Base-by-base conservation (phyloP, 2,113 vertebrate species). In the Scytalopus superciliaris region DNA sequence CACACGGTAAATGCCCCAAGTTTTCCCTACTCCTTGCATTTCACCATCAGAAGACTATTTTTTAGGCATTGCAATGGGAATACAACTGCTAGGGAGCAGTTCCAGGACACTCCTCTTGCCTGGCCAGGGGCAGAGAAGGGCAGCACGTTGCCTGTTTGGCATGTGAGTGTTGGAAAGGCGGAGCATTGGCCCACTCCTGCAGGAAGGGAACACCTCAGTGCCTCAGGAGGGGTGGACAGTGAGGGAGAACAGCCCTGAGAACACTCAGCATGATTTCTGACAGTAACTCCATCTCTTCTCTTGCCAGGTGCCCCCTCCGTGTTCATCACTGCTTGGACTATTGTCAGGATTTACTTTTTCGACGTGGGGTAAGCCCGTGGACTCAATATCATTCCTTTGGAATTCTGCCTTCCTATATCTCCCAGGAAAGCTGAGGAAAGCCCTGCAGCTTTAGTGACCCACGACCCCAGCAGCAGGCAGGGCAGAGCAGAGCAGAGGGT, bases 241-340 rank as follows among this genome's bases (percentile, higher is more conserved):
- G 1, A 21, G 52, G 70, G 10, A 75, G 33, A 68, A 9, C 7
- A 68, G 62, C 27, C 19, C 70, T 66, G 63, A 50, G 77, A 55
- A 21, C 23, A 28, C 1, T 22, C 11, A 2, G 31, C 4, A 16
- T n/a, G 16, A 31, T 81, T 90, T 86, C 56, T 92, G 77, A 23
- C 10, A 31, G n/a, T 42, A 63, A 21, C 42, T 16, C 39, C 49
- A 8, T 77, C 70, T 87, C 37, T 24, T 96, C 74, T 93, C 50
- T 95, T 84, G 27, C 30, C 97, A 99, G 99, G 99, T 86, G 98
- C 98, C 16, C 99, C 99, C 13, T 97, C 98, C 0, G 89, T 98
- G 67, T 99, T 99, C 97, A 99, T 98, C 97, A 97, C 97, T 59
- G 98, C 98, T 27, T 99, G 99, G 99, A 98, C 98, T 52, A 55